Base-by-base conservation (phyloP, 2,888 invertebrate species). In the Microplitis deprimator region DNA sequence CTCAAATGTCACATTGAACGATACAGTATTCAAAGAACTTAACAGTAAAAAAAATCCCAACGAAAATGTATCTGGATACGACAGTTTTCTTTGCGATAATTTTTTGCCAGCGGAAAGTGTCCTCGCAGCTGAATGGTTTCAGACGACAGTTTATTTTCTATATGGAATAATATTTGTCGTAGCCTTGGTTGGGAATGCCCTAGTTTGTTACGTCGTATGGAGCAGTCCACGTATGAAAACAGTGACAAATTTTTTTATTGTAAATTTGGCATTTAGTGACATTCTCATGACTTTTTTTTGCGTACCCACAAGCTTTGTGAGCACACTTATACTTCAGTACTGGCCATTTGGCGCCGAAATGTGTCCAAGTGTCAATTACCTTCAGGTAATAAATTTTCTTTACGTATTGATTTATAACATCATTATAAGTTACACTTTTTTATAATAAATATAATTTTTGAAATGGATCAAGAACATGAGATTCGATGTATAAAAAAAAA, bases 171-270 rank as follows among this genome's bases (percentile, higher is more conserved):
- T 96, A 77, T 95, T 96, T 84, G 87, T 95, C 13, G 91, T 94
- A 67, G 94, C 95, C 0, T 89, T 96, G 10, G 84, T 94, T 6
- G 96, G 96, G 16, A 96, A 96, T 86, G 94, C 94, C 72, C 91
- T 95, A 69, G 96, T 98, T 29, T 96, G 96, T 89, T 97, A 95
- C 89, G 95, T 97, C 38, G 96, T 98, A 0, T 92, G 95, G 81
- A 93, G 94, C 4, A 95, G 95, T 13, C 95, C 96, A 0, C 92
- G 96, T 61, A 97, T 97, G 97, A 93, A 95, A 84, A 97, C 97
- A 0, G 96, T 97, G 3, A 97, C 97, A 64, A 98, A 98, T 90
- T 96, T 93, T 90, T 97, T 97, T 89, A 96, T 98, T 86, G 95
- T 96, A 87, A 96, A 96, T 89, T 91, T 98, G 81, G 97, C 97